Percentiles rank a stretch among this genome's conserved stretches.
These are phyloP conservation scores for Synanthedon myopaeformis DNA, from an alignment of 2,888 invertebrate species.

Conservation along the genomic window DNA sequence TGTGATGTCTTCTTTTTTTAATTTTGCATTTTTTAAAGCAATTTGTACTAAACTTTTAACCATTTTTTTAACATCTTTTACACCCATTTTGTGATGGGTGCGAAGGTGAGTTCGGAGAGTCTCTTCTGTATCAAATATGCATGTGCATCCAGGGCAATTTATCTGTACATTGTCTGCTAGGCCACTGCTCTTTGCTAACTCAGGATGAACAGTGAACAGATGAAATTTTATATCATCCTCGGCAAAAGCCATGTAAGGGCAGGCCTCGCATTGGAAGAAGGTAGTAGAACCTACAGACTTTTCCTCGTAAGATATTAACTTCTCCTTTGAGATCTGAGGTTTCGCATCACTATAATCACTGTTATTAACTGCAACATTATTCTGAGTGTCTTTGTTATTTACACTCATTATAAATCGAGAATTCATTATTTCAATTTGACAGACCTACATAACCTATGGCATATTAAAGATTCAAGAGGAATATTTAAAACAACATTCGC, in stretches of 20 bases:
- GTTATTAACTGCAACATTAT: constrained; percentile 5
- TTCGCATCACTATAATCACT: constrained; percentile 18
- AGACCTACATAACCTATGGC: too few relatives aligned
- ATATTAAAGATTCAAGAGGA: too few relatives aligned
- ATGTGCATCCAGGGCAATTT: constrained; percentile 76
- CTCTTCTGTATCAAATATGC: constrained; percentile 73
- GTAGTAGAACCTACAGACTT: constrained; percentile 61
- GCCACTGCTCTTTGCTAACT: constrained; percentile 62
- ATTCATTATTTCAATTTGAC: constrained; percentile 17
- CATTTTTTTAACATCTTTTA: constrained; percentile 71
- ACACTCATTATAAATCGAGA: constrained; percentile 33
- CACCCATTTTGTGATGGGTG: constrained; percentile 76
- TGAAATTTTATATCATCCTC: constrained; percentile 67
- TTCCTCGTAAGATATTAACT: constrained; percentile 60
- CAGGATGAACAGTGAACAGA: constrained; percentile 57
- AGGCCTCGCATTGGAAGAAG: constrained; percentile 68
- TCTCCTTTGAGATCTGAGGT: constrained; percentile 28
- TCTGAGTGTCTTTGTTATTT: constrained; percentile 21
- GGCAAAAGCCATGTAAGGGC: constrained; percentile 66
- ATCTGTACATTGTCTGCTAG: constrained; percentile 66
- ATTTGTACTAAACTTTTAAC: constrained; percentile 66
- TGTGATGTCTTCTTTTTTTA: constrained; percentile 43
- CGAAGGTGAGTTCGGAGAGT: constrained; percentile 74
- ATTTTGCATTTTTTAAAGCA: constrained; percentile 51
- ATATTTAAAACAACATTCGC: too few relatives aligned